Base-by-base conservation (phyloP, 2,888 invertebrate genomes). In the Cepaea hortensis region DNA sequence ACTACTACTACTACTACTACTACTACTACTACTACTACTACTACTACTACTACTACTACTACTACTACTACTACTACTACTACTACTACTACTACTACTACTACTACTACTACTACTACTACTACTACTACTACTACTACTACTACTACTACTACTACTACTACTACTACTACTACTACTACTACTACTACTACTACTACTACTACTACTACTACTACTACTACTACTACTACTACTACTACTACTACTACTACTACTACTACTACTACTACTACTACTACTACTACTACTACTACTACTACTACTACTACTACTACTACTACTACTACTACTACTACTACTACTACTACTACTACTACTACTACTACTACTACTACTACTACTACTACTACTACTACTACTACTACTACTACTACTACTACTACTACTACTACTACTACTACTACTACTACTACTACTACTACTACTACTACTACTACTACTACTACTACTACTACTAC, bases 301-400 rank as follows among this genome's bases (percentile, higher is more conserved):
- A 35, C 65, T 65, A 65, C 65, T 65, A 65, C 65, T 65, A 65
- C 65, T 65, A 65, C 65, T 65, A 65, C 65, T 65, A 65, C 65
- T 15, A 65, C 65, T 65, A 65, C 65, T 65, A 65, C 65, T 65
- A 65, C 65, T 65, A 65, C 65, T 65, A 65, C 65, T 15, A 65
- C 65, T 65, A 65, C 65, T 65, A 65, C 65, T 65, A 65, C 65
- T 65, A 65, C 65, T 65, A 65, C 65, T 65, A 65, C 65, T 65
- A 65, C 65, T 65, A 2, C 65, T 65, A 65, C 65, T 65, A 65
- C 65, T 65, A 65, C 65, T 65, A 65, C 65, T 65, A 65, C 65
- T 65, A 65, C 65, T 15, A 65, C 65, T 65, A 65, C 65, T 65
- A 65, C 65, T 65, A 65, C 65, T 65, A 65, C 65, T 15, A 65